These are phyloP conservation scores for Orcinus orca DNA, from an alignment of 2,113 vertebrate genomes.

Conservation along the genomic window DNA sequence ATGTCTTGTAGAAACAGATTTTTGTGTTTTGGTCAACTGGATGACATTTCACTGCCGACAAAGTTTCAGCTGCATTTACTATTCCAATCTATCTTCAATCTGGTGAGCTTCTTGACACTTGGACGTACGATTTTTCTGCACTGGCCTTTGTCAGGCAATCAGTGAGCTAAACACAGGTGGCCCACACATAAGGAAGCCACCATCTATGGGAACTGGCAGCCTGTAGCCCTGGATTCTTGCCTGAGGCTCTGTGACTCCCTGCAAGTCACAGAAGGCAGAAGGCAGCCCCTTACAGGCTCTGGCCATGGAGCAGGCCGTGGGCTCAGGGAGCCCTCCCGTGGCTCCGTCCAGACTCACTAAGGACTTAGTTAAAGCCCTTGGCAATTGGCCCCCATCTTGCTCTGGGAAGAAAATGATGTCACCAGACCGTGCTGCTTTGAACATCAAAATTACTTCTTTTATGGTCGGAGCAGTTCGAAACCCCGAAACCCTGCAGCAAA, in stretches of 20 bases:
- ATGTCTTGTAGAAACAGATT: not conserved
- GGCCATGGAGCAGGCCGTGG: too few relatives aligned
- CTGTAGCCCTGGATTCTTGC: not conserved
- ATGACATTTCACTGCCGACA: not conserved
- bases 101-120: not conserved
- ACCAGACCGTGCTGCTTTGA: not conserved
- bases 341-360: not conserved
- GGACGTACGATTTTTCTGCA: not conserved
- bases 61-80: not conserved
- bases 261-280: not conserved
- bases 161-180: not conserved
- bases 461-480: not conserved
- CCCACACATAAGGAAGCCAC: not conserved
- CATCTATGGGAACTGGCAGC: not conserved
- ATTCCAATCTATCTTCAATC: not conserved
- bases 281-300: not conserved
- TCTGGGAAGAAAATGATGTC: not conserved
- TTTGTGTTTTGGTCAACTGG: not conserved
- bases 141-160: not conserved
- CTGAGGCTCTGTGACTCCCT: not conserved
- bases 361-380: not conserved
- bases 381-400: not conserved
- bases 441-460: constrained; percentile 1
- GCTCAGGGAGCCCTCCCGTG: not conserved
- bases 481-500: not conserved